Evolutionary conservation across 2,888 invertebrate species (phyloP), one percentile per base, ranked within the genome.

Genomic region (Calameuta pallipes): DNA sequence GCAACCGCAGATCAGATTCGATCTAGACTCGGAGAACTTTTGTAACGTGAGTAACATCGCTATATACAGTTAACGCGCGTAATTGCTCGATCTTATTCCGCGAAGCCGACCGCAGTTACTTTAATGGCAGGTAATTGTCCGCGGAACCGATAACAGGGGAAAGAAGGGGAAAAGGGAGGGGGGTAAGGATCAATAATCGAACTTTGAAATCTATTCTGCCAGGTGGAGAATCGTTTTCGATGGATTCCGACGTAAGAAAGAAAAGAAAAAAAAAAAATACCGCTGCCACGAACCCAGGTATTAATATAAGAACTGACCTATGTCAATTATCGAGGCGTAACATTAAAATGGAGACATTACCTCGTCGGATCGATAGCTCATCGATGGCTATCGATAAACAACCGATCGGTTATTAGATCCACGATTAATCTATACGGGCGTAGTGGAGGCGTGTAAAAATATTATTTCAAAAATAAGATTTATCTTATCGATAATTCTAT

Each of bases 61-160:
- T 30, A 13, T 31, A 15, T 33, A 33, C 78, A 74, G 74, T 74
- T 81, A 79, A 76, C 77, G 76, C 75, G 75, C 79, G 83, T 84
- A 84, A 86, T 87, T 85, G 87, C 77, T 79, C 80, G 83, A 78
- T 82, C 83, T 86, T 86, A 82, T 85, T 85, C 81, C 82, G 71
- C 80, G 80, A 81, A 75, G 34, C 37, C 41, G 33, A 76, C 71
- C 73, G 80, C 76, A 81, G 80, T 85, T 84, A 83, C 78, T 81
- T 82, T 81, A 83, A 84, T 82, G 76, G 78, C 80, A 76, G 77
- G 80, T 84, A 85, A 84, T 83, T 82, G 83, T 77, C 78, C 76
- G 74, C 68, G 75, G 76, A 78, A 77, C 79, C 77, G 75, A 77
- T 71, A 23, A 23, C 23, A 6, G 41, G 41, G 23, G 37, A 13